Evolutionary conservation across 2,797 vertebrate species (phyloP).

Genomic region (Brachyrhaphis roseni): DNA sequence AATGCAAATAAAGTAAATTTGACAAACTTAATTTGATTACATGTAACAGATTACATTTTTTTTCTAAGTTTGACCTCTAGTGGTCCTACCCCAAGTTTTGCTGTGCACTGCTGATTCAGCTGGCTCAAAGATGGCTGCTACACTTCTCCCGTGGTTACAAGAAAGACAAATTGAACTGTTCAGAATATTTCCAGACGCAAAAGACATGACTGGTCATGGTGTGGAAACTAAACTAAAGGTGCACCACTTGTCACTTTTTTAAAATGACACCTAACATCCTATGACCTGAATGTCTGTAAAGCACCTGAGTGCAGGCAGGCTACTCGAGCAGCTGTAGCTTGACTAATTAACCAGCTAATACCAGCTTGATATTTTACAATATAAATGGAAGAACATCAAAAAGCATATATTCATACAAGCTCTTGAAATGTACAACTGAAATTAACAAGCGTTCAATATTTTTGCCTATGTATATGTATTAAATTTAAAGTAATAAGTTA

Average conservation of each 20-base stretch:
- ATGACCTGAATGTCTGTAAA: neutral
- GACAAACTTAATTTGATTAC: too few relatives aligned
- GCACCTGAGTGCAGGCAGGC: neutral
- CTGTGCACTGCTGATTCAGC: neutral
- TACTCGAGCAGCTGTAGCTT: neutral
- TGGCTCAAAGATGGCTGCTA: neutral
- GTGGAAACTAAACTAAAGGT: neutral
- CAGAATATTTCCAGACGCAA: neutral
- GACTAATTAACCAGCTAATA: neutral
- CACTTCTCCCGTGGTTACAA: neutral
- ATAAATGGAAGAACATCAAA: constrained; percentile 3
- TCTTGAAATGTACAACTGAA: neutral
- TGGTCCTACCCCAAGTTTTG: neutral
- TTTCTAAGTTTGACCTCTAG: neutral
- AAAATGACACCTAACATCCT: neutral
- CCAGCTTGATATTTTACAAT: neutral
- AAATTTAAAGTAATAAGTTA: neutral
- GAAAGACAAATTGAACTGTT: neutral
- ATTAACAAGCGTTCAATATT: neutral
- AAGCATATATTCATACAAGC: neutral
- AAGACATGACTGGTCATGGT: neutral
- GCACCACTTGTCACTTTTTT: neutral
- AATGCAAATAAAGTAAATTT: too few relatives aligned
- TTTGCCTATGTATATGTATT: neutral
- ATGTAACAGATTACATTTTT: too few relatives aligned